phyloP scores from a whole-genome alignment of 1,140 invertebrate genomes.

The Drosophila athabasca region DNA sequence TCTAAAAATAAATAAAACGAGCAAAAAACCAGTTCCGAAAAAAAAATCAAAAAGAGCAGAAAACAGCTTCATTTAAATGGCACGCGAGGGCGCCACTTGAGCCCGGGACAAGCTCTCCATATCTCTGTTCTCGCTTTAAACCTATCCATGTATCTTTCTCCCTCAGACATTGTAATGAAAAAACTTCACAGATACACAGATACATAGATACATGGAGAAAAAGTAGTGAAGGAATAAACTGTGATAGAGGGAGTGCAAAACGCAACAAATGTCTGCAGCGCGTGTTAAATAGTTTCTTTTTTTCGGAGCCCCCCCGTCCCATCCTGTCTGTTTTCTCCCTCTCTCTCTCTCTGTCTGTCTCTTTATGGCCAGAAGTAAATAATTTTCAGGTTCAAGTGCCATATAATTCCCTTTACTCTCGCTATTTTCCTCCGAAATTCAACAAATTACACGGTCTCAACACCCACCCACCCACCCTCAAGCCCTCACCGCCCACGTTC shows the following conservation, averaged over 20 bases:
- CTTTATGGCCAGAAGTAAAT: slow-evolving; percentile 62
- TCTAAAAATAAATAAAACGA: slow-evolving; percentile 32
- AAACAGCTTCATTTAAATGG: slow-evolving; percentile 79
- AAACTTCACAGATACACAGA: slow-evolving; percentile 60
- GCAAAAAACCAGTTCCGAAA: slow-evolving; percentile 11
- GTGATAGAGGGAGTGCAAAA: neutral
- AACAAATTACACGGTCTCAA: slow-evolving; percentile 70
- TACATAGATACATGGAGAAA: slow-evolving; percentile 8
- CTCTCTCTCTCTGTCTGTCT: neutral
- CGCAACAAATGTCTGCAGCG: slow-evolving; percentile 57
- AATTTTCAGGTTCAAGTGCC: slow-evolving; percentile 80
- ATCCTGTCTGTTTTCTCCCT: too few species aligned
- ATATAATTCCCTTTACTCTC: slow-evolving; percentile 58
- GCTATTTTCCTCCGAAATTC: slow-evolving; percentile 16
- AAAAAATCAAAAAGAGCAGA: slow-evolving; percentile 17
- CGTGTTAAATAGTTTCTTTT: slow-evolving; percentile 79
- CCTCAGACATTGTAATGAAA: slow-evolving; percentile 69
- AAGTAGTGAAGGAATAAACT: slow-evolving; percentile 7
- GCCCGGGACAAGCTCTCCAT: neutral
- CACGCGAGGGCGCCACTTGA: slow-evolving; percentile 72
- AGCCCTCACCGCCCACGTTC: slow-evolving; percentile 8
- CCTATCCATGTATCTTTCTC: neutral
- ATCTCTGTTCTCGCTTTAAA: slow-evolving; percentile 3
- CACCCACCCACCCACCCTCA: slow-evolving; percentile 24
- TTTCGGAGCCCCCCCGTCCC: slow-evolving; percentile 24